phyloP scores from a whole-genome alignment of 2,797 vertebrate species.

The Tokudaia muenninki region DNA sequence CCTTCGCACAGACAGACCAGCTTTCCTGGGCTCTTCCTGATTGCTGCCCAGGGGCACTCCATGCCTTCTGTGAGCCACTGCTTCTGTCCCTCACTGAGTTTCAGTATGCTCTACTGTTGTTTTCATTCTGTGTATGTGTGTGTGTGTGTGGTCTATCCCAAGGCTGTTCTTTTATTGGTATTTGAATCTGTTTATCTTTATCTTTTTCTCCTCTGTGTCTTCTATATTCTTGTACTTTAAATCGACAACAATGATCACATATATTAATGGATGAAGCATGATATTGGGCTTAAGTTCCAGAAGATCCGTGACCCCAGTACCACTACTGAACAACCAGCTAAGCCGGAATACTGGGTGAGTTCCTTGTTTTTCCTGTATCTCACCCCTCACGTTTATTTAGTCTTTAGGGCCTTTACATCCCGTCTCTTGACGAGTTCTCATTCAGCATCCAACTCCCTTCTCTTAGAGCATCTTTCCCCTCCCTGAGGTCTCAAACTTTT shows the following conservation, averaged over 20 bases:
- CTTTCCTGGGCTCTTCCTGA: background rate
- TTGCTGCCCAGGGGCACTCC: background rate
- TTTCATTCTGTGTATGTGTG: background rate
- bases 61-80: rapidly evolving
- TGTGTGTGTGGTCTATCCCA: background rate
- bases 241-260: background rate
- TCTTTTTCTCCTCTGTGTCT: background rate
- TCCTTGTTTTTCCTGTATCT: background rate
- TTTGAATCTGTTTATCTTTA: background rate
- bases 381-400: background rate
- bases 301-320: background rate
- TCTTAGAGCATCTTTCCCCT: background rate
- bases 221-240: background rate
- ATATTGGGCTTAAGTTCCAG: background rate
- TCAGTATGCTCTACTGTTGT: background rate
- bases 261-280: background rate
- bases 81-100: background rate
- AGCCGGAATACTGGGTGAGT: background rate
- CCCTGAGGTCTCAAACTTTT: background rate
- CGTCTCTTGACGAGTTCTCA: background rate
- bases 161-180: background rate
- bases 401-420: background rate
- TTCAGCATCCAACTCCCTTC: background rate
- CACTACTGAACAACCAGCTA: background rate
- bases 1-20: background rate